A percentile compares a stretch with the other conserved stretches of the same genome.
phyloP scores from a whole-genome alignment of 2,113 vertebrate species.

The Eptesicus fuscus region DNA sequence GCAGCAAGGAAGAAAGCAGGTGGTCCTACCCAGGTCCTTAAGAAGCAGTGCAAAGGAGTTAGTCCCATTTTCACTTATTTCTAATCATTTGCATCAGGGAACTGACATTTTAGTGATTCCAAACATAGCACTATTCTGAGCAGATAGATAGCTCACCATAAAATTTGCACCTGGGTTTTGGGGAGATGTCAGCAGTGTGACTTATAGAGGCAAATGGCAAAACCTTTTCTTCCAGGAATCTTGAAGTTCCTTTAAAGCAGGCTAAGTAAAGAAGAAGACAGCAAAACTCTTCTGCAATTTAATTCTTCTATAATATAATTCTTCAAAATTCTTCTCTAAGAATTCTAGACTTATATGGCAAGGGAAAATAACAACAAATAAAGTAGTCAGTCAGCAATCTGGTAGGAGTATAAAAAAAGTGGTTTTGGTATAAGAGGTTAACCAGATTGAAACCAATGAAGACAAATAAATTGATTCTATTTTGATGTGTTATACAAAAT shows the following conservation, averaged over 20 bases:
- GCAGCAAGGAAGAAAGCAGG: background rate
- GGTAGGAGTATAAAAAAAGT: background rate
- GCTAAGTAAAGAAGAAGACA: background rate
- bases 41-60: rapidly evolving
- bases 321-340: background rate
- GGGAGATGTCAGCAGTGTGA: background rate
- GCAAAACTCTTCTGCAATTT: background rate
- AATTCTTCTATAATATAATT: background rate
- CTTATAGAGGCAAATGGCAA: background rate
- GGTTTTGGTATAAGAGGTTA: background rate
- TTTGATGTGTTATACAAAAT: background rate
- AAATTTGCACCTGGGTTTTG: background rate
- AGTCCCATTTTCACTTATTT: background rate
- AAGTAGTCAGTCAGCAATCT: background rate
- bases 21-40: background rate
- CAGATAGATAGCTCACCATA: background rate
- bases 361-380: background rate
- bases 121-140: background rate
- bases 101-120: background rate
- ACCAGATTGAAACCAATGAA: background rate
- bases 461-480: background rate
- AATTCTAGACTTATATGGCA: background rate
- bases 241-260: background rate
- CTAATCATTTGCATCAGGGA: background rate
- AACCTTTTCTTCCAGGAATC: background rate